Conservation (phyloP, 2,888 invertebrate species). For the Mesorhabditis belari region DNA sequence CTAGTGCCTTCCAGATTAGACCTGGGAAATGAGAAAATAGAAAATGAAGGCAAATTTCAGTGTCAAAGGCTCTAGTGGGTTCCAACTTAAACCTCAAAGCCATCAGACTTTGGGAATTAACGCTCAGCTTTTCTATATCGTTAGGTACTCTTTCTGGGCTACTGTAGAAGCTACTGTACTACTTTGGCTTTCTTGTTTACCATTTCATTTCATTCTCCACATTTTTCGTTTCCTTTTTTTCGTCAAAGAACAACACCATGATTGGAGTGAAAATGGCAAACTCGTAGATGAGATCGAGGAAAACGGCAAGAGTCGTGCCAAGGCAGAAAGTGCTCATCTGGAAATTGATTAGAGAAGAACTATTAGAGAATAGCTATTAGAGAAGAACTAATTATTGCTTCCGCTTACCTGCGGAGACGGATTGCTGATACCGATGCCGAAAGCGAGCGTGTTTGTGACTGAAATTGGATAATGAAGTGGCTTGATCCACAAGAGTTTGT, state of each 20-base stretch:
- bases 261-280: slow-evolving; percentile 41
- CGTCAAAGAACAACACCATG: slow-evolving; percentile 27
- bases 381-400: no score
- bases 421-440: slow-evolving; percentile 30
- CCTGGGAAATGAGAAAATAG: no score
- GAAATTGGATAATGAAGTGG: no score
- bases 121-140: no score
- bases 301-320: slow-evolving; percentile 44
- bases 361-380: no score
- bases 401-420: slow-evolving; percentile 24
- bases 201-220: no score
- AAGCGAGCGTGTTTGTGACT: slow-evolving; percentile 31
- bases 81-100: no score
- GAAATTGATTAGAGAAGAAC: neutral
- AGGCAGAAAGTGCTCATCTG: slow-evolving; percentile 43
- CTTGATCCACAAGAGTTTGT: neutral
- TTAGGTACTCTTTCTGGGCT: no score
- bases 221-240: slow-evolving; percentile 7
- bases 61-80: neutral
- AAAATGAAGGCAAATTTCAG: neutral
- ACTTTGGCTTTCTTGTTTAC: no score
- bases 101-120: no score
- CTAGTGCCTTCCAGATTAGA: no score
- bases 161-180: no score
- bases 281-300: slow-evolving; percentile 43